Evolutionary conservation across 2,888 invertebrate genomes (phyloP).

Genomic region (Agrochola litura): DNA sequence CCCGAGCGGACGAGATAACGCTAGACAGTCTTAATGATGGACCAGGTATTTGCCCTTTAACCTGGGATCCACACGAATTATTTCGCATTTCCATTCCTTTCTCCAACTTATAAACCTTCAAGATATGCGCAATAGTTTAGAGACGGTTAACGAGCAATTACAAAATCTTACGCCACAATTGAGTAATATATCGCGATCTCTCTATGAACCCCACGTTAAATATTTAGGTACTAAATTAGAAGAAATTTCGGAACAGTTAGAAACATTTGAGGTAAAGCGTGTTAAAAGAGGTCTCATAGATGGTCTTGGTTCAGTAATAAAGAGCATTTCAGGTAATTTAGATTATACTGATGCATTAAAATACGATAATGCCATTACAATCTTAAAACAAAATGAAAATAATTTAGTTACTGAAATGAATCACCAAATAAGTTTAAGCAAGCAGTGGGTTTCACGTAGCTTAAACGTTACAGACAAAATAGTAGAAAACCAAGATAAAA

Average conservation of each 20-base stretch:
- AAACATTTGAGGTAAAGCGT: no score
- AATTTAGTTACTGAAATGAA: background rate
- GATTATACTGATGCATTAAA: background rate
- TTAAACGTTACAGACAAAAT: background rate
- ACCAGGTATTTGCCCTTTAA: constrained; percentile 2
- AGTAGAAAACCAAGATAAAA: constrained; percentile 5
- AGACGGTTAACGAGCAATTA: no score
- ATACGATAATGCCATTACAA: background rate
- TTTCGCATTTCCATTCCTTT: background rate
- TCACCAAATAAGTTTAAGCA: constrained; percentile 1
- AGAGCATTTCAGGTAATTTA: no score
- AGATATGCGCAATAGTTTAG: background rate
- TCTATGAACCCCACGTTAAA: no score
- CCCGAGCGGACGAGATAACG: background rate
- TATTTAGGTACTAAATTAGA: no score
- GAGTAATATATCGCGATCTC: no score
- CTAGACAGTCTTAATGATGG: background rate
- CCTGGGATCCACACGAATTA: background rate
- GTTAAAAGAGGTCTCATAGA: no score
- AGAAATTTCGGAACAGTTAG: no score
- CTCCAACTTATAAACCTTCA: background rate
- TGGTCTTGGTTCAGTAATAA: no score
- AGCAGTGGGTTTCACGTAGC: background rate
- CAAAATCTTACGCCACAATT: no score
- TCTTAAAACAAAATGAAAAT: background rate